These are phyloP conservation scores for Rhodeus uyekii DNA, from an alignment of 2,797 vertebrate species.

Conservation along the genomic window DNA sequence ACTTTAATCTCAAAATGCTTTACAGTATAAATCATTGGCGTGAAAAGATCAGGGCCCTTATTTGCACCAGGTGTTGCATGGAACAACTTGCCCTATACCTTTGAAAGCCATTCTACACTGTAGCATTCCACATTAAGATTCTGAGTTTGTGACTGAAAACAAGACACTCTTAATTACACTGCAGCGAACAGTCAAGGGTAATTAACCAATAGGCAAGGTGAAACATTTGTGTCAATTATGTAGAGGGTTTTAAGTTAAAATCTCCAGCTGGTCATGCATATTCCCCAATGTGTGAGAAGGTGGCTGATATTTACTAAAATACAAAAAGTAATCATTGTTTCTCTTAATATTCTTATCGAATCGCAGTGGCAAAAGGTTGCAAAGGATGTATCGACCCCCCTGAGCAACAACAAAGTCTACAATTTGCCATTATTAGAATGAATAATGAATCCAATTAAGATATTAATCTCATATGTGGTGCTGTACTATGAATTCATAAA, in stretches of 20 bases:
- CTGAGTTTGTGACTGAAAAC: slow-evolving; percentile 55
- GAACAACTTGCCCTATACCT: slow-evolving; percentile 50
- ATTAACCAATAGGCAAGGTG: slow-evolving; percentile 65
- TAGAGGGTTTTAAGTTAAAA: slow-evolving; percentile 49
- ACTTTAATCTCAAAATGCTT: neutral
- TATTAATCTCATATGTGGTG: slow-evolving; percentile 58
- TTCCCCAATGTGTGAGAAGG: slow-evolving; percentile 35
- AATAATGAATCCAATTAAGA: slow-evolving; percentile 71
- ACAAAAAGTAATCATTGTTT: slow-evolving; percentile 10
- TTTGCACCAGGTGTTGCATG: slow-evolving; percentile 53
- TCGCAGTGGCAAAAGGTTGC: slow-evolving; percentile 55
- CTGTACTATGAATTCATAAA: slow-evolving; percentile 64
- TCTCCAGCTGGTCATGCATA: slow-evolving; percentile 30
- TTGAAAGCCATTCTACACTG: slow-evolving; percentile 65
- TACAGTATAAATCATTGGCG: slow-evolving; percentile 57
- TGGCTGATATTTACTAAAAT: slow-evolving; percentile 43
- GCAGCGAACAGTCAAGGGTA: slow-evolving; percentile 66
- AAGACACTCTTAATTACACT: slow-evolving; percentile 65
- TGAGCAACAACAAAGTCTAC: slow-evolving; percentile 58
- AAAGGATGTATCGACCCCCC: slow-evolving; percentile 46
- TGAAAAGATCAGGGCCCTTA: slow-evolving; percentile 58
- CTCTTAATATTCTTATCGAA: slow-evolving; percentile 46
- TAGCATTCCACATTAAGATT: slow-evolving; percentile 55
- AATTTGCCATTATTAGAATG: slow-evolving; percentile 59
- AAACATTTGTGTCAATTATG: slow-evolving; percentile 57